These are phyloP conservation scores for Stegostoma tigrinum DNA, from an alignment of 2,113 vertebrate species.

Conservation along the genomic window DNA sequence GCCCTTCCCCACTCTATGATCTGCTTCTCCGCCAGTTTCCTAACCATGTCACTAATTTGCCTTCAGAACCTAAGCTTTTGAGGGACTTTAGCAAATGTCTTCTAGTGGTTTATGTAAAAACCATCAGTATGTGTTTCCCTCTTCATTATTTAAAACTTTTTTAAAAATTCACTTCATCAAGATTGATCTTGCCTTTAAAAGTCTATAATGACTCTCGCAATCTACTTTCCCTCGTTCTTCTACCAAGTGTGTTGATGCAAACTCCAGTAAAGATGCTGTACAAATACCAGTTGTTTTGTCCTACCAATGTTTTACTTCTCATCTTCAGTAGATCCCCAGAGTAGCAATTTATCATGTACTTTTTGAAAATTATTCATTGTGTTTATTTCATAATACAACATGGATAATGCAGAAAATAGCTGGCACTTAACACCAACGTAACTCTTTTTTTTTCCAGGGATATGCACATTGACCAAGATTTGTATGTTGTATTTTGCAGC, in stretches of 20 bases:
- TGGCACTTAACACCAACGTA: not conserved
- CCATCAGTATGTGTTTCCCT: not conserved
- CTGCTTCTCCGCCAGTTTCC: not conserved
- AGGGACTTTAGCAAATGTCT: not conserved
- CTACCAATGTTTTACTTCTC: not conserved
- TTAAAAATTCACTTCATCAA: not conserved
- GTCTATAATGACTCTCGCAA: not conserved
- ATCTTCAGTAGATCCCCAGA: not conserved
- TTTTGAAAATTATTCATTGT: not conserved
- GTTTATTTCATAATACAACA: not conserved
- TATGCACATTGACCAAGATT: slow-evolving; percentile 3
- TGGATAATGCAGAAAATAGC: not conserved
- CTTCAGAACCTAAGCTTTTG: not conserved
- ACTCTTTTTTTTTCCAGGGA: not conserved
- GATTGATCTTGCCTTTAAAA: not conserved
- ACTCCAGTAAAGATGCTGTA: not conserved
- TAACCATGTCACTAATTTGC: not conserved
- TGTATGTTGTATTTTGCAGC: slow-evolving; percentile 54
- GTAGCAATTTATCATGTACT: not conserved
- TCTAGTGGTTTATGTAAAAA: not conserved
- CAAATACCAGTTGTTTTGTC: not conserved
- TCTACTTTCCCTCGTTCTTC: not conserved
- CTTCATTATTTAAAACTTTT: not conserved
- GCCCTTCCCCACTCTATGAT: too few species aligned
- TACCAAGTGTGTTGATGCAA: not conserved